These are phyloP conservation scores for Terrapene triunguis DNA, from an alignment of 2,113 vertebrate species.

Conservation along the genomic window DNA sequence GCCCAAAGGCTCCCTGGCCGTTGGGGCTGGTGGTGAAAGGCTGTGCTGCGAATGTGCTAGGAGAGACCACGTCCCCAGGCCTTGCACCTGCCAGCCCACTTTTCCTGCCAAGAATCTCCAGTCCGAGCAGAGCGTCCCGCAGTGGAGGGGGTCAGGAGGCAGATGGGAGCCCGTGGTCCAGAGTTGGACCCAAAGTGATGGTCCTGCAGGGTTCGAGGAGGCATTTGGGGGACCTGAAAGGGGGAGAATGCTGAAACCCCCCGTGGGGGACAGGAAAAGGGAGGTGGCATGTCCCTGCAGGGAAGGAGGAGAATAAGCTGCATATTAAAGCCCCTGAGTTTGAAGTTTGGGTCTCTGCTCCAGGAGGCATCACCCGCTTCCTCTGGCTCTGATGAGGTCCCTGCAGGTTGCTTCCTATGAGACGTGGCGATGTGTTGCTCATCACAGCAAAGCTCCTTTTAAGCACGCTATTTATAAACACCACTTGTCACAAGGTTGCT, in stretches of 20 bases:
- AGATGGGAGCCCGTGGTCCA: too few relatives aligned
- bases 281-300: rapidly evolving
- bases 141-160: too few relatives aligned
- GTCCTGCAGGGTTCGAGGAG: neutral
- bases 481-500: rapidly evolving
- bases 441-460: rapidly evolving
- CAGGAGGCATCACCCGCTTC: rapidly evolving
- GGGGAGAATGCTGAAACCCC: neutral
- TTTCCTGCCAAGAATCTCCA: too few relatives aligned
- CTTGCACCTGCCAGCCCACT: too few relatives aligned
- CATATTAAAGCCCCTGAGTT: rapidly evolving
- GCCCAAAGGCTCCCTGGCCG: too few relatives aligned
- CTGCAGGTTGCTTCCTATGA: rapidly evolving
- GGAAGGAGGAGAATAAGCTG: neutral
- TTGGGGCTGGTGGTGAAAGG: too few relatives aligned
- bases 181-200: rapidly evolving
- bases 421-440: rapidly evolving
- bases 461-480: neutral
- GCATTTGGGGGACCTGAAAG: neutral
- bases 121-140: too few relatives aligned
- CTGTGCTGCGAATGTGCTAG: too few relatives aligned
- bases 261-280: rapidly evolving
- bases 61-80: too few relatives aligned
- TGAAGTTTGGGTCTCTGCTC: neutral
- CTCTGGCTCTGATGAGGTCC: neutral